A percentile compares a stretch with the other conserved stretches of the same genome.
phyloP scores from a whole-genome alignment of 2,797 vertebrate species.

The Valencia hispanica region DNA sequence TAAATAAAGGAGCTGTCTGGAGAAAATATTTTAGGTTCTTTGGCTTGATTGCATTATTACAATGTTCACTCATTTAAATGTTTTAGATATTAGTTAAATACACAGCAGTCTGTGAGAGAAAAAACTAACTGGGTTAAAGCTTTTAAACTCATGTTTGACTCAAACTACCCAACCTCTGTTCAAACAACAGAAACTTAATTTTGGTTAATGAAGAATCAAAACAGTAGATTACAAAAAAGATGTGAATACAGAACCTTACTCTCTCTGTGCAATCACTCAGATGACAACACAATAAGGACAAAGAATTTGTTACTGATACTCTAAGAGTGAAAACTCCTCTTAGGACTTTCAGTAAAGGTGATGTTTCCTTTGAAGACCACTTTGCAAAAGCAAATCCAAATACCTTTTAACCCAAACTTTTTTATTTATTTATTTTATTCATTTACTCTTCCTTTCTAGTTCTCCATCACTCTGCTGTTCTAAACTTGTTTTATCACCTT shows the following conservation, averaged over 20 bases:
- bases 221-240: too few relatives aligned
- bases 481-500: slow-evolving; percentile 36
- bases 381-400: slow-evolving; percentile 36
- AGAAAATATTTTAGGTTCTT: neutral
- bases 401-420: slow-evolving; percentile 41
- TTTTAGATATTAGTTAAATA: neutral
- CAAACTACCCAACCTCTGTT: neutral
- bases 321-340: slow-evolving; percentile 24
- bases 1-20: neutral
- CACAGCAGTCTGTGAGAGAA: neutral
- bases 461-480: slow-evolving; percentile 11
- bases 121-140: neutral
- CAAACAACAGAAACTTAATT: neutral
- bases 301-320: slow-evolving; percentile 23
- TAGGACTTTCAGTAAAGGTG: neutral
- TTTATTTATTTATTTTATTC: slow-evolving; percentile 19
- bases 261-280: too few relatives aligned
- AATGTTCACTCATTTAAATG: neutral
- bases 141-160: neutral
- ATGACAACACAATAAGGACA: neutral
- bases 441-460: slow-evolving; percentile 30
- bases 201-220: neutral
- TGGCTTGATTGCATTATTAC: neutral
- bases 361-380: slow-evolving; percentile 19
- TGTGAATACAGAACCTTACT: too few relatives aligned